Conservation (phyloP, 2,888 invertebrate genomes). For the Syritta pipiens region DNA sequence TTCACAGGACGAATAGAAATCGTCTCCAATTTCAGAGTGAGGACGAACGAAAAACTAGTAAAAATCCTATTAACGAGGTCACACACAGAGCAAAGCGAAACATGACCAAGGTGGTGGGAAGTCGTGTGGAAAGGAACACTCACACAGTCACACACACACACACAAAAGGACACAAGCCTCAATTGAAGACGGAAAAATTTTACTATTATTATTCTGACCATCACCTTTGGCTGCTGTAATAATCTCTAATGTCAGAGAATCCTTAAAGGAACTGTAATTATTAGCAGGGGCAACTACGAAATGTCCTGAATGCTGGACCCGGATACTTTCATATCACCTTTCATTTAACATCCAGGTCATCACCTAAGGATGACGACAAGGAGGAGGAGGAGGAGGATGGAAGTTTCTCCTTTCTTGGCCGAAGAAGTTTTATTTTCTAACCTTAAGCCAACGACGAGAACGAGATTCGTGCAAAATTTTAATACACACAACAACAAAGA, state of each 20-base stretch:
- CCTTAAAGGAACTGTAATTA: constrained; percentile 65
- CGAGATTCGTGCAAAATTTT: constrained; percentile 66
- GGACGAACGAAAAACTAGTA: constrained; percentile 34
- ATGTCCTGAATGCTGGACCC: constrained; percentile 34
- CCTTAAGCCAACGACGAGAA: constrained; percentile 45
- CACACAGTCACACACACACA: background rate
- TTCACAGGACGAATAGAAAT: constrained; percentile 13
- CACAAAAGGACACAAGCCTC: constrained; percentile 28
- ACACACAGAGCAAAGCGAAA: constrained; percentile 29
- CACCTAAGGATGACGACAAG: constrained; percentile 22
- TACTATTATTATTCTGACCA: constrained; percentile 69
- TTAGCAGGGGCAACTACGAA: constrained; percentile 54
- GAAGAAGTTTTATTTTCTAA: constrained; percentile 51
- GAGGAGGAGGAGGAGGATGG: too few species aligned
- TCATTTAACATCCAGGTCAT: constrained; percentile 69
- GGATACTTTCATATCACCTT: constrained; percentile 62
- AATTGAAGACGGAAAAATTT: constrained; percentile 65
- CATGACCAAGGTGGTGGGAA: too few species aligned
- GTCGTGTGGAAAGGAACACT: constrained; percentile 20
- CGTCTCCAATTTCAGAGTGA: constrained; percentile 56
- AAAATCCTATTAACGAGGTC: constrained; percentile 67
- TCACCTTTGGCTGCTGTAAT: constrained; percentile 68
- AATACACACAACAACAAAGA: constrained; percentile 32
- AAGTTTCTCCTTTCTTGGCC: constrained; percentile 19
- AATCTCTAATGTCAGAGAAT: constrained; percentile 66